Conservation (phyloP, 2,888 invertebrate genomes). For the Ceramica pisi region DNA sequence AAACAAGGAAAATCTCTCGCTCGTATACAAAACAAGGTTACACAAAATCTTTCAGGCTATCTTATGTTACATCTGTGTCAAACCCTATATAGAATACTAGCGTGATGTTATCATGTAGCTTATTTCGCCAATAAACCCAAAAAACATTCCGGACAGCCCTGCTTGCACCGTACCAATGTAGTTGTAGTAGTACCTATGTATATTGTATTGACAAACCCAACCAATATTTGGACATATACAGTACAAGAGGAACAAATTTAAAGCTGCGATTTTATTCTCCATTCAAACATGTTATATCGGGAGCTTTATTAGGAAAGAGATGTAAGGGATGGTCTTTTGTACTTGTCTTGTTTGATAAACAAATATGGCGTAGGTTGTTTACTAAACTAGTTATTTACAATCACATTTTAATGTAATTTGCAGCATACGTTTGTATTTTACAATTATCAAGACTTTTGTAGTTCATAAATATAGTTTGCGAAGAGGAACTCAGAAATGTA, state of each 20-base stretch:
- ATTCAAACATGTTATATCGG: slow-evolving; percentile 6
- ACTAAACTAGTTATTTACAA: background rate
- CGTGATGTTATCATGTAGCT: background rate
- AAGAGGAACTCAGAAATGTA: too few relatives aligned
- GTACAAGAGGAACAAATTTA: slow-evolving; percentile 1
- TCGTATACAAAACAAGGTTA: slow-evolving; percentile 1
- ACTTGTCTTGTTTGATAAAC: background rate
- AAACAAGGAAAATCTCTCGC: background rate
- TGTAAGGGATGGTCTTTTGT: too few relatives aligned
- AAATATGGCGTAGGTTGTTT: background rate
- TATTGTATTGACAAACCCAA: slow-evolving; percentile 32
- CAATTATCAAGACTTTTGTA: too few relatives aligned
- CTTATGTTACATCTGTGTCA: background rate
- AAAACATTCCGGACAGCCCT: slow-evolving; percentile 16
- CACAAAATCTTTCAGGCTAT: background rate
- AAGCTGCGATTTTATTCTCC: slow-evolving; percentile 38
- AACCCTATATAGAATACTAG: background rate
- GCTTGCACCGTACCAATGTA: slow-evolving; percentile 13
- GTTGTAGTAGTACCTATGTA: slow-evolving; percentile 7
- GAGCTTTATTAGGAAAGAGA: background rate
- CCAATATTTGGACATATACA: slow-evolving; percentile 19
- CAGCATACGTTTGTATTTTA: too few relatives aligned
- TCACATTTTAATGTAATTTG: background rate
- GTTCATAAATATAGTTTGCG: too few relatives aligned
- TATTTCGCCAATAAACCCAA: background rate